Evolutionary conservation across 2,888 invertebrate genomes (phyloP), one percentile per base, ranked within the genome.

Genomic region (Polymixis flavicincta): DNA sequence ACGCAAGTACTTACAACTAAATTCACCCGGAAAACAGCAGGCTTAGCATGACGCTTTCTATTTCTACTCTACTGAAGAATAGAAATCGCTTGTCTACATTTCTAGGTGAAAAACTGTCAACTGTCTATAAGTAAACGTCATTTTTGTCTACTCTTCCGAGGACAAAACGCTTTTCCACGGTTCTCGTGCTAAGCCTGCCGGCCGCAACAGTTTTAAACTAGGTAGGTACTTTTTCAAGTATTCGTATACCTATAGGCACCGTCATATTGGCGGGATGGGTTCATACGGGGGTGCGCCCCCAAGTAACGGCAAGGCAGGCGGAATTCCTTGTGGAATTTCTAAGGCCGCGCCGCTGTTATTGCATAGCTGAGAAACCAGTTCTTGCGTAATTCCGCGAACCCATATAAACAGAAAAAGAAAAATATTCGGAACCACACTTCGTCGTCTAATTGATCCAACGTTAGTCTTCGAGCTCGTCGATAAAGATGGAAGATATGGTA

Each of bases 241-340:
- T 42, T n/a, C 28, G n/a, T 54, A n/a, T 66, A 32, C 11, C 22
- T 60, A 25, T 42, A 55, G 9, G 1, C 52, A 63, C n/a, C 6
- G n/a, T 42, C 17, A 60, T 52, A 32, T 25, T n/a, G 42, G 50
- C 37, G 61, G 42, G 61, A 61, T 57, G 55, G 48, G 57, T 50
- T 50, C 80, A 67, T 57, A 78, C n/a, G 63, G 67, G 82, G 80
- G 67, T 76, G 72, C 61, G 68, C 54, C 72, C 82, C 65, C 65
- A 65, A 64, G 65, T 73, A 71, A 71, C 68, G 76, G 57, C 73
- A 80, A 66, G 55, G 59, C 65, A 70, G 57, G 52, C 84, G 74
- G 68, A 73, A 76, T 75, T 80, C 57, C 84, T 75, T 59, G 45
- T 66, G 63, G 42, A 70, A 57, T 73, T 70, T 73, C 74, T 69